Evolutionary conservation across 2,888 invertebrate species (phyloP), one percentile per base, ranked within the genome.

Genomic region (Iselma pallidipennis): DNA sequence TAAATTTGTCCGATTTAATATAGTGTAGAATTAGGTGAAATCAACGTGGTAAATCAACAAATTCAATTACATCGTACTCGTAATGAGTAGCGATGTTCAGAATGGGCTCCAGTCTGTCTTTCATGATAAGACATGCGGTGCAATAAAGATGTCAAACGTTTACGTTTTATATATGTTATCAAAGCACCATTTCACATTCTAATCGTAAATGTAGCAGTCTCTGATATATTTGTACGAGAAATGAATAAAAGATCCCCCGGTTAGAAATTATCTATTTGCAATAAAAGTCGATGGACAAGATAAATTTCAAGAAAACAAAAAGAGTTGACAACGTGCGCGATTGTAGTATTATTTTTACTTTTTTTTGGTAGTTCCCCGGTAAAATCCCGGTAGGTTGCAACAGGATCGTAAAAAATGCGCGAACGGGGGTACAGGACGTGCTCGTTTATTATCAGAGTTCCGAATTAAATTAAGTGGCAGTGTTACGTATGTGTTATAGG

Each of bases 91-190:
- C 51, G 59, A 50, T n/a, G n/a, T 55, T 56, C 51, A 55, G 59
- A 63, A 59, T 45, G 31, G 42, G 21, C 26, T 25, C 23, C 37
- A 31, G 37, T 52, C 58, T 26, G 28, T 45, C 45, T 53, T 61
- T 28, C 49, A 49, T 55, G 42, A 51, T 57, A 54, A 53, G 57
- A 60, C 42, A 55, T 60, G 63, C 63, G 66, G 62, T 64, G 66
- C 70, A 57, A 69, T 69, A 69, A 69, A 71, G 58, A 66, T 69
- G 69, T 69, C 71, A 68, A 60, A 66, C 56, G 65, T 71, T 19
- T 4, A 45, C 68, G 64, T 67, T 66, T 54, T 68, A 58, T 65
- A 63, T 62, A 55, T 60, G 66, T 61, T 66, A 67, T 66, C 64
- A 63, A 65, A 63, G 59, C 57, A 49, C 60, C 57, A 61, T 62